A percentile compares a stretch with the other conserved stretches of the same genome.
Evolutionary conservation across 2,888 invertebrate species (phyloP).

Genomic region (Ommatoiulus sabulosus): DNA sequence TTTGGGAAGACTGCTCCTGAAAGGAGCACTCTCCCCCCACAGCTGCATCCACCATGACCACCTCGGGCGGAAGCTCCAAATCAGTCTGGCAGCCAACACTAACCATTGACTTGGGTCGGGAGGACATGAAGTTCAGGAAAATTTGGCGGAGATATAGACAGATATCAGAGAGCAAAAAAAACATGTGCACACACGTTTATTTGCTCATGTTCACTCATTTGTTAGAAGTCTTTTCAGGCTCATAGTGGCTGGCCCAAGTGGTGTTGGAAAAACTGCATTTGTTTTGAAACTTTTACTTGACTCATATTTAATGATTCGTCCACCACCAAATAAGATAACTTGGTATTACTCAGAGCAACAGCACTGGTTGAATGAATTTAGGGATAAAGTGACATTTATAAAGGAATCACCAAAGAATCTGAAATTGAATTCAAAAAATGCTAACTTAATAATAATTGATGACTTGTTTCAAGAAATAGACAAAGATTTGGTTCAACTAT

Average conservation of each 20-base stretch:
- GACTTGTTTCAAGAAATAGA: background rate
- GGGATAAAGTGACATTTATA: no score
- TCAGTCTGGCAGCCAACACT: no score
- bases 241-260: background rate
- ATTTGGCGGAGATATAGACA: no score
- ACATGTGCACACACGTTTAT: no score
- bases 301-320: background rate
- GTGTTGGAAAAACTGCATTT: conserved; percentile 19
- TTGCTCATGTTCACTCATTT: no score
- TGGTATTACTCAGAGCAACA: conserved; percentile 13
- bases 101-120: no score
- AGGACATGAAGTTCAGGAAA: no score
- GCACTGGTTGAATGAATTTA: background rate
- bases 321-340: background rate
- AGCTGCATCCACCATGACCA: no score
- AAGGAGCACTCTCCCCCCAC: no score
- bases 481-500: background rate
- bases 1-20: no score
- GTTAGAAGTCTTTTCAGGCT: background rate
- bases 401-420: background rate
- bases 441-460: background rate
- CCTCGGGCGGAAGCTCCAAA: no score
- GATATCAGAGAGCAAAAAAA: no score
- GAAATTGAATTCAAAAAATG: background rate
- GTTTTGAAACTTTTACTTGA: background rate